Percentiles rank a stretch among this genome's conserved stretches.
Conservation (phyloP, 2,888 invertebrate genomes). For the Tinea pellionella region DNA sequence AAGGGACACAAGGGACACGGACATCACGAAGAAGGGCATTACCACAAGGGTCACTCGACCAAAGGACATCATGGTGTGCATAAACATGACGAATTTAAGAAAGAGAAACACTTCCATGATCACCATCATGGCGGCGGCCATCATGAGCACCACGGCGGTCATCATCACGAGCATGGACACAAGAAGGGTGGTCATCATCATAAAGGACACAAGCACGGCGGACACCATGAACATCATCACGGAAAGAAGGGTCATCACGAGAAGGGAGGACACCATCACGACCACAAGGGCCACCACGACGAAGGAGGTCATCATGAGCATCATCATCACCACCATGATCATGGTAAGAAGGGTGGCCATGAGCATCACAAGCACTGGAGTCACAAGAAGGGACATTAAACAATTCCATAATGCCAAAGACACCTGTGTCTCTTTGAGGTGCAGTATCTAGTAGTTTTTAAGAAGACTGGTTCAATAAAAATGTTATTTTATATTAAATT, state of each 20-base stretch:
- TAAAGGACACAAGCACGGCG: constrained; percentile 82
- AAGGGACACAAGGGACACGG: constrained; percentile 73
- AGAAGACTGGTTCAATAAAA: constrained; percentile 34
- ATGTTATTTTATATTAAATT: constrained; percentile 26
- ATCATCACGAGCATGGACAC: constrained; percentile 82
- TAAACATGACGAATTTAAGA: constrained; percentile 86
- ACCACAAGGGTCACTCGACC: constrained; percentile 86
- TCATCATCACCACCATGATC: constrained; percentile 78
- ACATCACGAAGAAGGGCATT: constrained; percentile 72
- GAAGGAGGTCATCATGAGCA: constrained; percentile 83
- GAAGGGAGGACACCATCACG: constrained; percentile 83
- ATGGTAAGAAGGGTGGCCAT: constrained; percentile 84
- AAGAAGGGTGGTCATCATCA: constrained; percentile 85
- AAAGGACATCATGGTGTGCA: constrained; percentile 88
- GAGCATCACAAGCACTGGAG: constrained; percentile 87
- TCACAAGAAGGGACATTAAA: constrained; percentile 68
- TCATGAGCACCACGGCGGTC: constrained; percentile 83
- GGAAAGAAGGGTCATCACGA: constrained; percentile 86
- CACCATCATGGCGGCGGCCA: constrained; percentile 84
- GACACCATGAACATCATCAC: constrained; percentile 81
- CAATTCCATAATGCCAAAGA: constrained; percentile 21
- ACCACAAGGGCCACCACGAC: constrained; percentile 83
- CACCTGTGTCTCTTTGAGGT: constrained; percentile 16
- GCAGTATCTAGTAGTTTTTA: not conserved
- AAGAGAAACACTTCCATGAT: constrained; percentile 88